A percentile compares a stretch with the other conserved stretches of the same genome.
Conservation (phyloP, 2,888 invertebrate species). For the Sericinus montela region DNA sequence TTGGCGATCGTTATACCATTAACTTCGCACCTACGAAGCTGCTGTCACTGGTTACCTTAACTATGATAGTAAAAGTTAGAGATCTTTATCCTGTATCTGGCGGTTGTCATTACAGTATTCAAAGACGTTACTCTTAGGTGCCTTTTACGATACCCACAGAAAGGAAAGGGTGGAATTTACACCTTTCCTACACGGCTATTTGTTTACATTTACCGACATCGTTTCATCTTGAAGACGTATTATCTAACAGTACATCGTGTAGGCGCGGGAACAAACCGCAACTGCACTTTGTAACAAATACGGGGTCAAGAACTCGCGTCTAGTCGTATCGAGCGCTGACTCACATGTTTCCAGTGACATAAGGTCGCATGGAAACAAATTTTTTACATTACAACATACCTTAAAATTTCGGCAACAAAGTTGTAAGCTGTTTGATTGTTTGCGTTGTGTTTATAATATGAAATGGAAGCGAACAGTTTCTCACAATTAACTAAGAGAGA, state of each 20-base stretch:
- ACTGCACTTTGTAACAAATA: constrained; percentile 9
- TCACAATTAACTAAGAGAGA: constrained; percentile 8
- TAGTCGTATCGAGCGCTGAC: constrained; percentile 16
- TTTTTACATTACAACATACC: neutral
- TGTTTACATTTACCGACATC: neutral
- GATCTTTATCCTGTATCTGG: too few relatives aligned
- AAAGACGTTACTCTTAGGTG: too few relatives aligned
- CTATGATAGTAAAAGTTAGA: too few relatives aligned
- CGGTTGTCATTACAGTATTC: too few relatives aligned
- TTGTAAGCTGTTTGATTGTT: neutral
- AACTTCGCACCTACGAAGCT: too few relatives aligned
- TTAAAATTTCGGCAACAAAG: neutral
- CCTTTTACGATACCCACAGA: too few relatives aligned
- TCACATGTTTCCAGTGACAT: neutral
- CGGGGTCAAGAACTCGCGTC: constrained; percentile 16
- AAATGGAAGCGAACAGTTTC: neutral
- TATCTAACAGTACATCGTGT: neutral
- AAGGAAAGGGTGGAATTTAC: too few relatives aligned
- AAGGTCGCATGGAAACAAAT: neutral
- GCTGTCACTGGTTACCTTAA: too few relatives aligned
- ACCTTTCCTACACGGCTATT: too few relatives aligned
- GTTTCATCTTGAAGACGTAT: neutral
- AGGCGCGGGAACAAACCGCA: constrained; percentile 3
- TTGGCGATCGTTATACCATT: too few relatives aligned
- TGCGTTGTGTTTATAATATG: neutral